A percentile compares a stretch with the other conserved stretches of the same genome.
Conservation (phyloP, 1,140 invertebrate genomes). For the Dendrolimus punctatus region DNA sequence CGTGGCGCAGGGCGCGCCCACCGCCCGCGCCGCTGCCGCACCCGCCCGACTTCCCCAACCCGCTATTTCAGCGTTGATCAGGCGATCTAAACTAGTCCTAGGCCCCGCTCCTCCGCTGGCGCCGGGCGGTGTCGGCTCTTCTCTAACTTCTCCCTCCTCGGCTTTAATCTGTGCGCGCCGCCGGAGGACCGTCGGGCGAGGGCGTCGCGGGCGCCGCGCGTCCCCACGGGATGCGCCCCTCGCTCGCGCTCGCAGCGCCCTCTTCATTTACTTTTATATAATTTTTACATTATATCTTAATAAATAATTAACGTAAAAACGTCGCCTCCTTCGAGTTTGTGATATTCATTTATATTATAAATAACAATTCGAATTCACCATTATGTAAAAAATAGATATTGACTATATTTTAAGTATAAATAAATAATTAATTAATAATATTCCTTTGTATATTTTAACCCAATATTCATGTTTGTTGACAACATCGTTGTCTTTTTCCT, state of each 20-base stretch:
- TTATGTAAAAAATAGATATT: slow-evolving; percentile 62
- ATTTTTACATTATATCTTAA: slow-evolving; percentile 28
- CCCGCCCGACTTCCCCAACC: slow-evolving; percentile 95
- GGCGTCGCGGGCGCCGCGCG: slow-evolving; percentile 43
- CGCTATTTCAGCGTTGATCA: slow-evolving; percentile 91
- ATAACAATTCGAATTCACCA: slow-evolving; percentile 64
- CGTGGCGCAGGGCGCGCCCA: slow-evolving; percentile 89
- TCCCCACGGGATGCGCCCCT: slow-evolving; percentile 16
- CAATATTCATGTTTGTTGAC: too few relatives aligned
- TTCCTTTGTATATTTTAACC: slow-evolving; percentile 4
- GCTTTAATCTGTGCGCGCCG: slow-evolving; percentile 51
- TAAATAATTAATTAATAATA: slow-evolving; percentile 52
- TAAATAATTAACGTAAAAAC: slow-evolving; percentile 43
- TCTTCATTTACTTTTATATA: slow-evolving; percentile 30
- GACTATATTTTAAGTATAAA: slow-evolving; percentile 44
- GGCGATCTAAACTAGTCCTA: slow-evolving; percentile 74
- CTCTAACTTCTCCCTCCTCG: slow-evolving; percentile 32
- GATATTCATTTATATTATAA: slow-evolving; percentile 51
- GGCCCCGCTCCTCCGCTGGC: slow-evolving; percentile 71
- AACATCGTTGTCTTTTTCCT: too few relatives aligned
- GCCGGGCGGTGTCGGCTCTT: slow-evolving; percentile 66
- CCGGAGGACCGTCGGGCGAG: slow-evolving; percentile 64
- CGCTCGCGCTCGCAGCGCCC: slow-evolving; percentile 49
- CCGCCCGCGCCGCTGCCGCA: slow-evolving; percentile 91
- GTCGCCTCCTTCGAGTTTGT: slow-evolving; percentile 67